Conservation (phyloP, 2,888 invertebrate genomes). For the Apotomis capreana region DNA sequence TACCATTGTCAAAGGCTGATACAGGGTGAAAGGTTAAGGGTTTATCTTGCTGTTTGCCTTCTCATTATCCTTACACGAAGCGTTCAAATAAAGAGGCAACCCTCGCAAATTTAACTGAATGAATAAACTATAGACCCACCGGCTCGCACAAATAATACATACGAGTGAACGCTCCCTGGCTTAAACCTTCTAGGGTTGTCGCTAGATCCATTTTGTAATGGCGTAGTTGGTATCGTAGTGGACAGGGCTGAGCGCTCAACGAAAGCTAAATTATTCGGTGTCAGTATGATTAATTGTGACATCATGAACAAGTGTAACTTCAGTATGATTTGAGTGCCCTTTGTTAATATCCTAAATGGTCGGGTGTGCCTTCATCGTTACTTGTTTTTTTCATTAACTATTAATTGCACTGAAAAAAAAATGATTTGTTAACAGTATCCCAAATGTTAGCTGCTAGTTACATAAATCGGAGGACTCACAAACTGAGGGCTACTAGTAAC, state of each 20-base stretch:
- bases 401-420: not conserved
- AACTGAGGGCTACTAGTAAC: too few relatives aligned
- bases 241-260: slow-evolving; percentile 13
- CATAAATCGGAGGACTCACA: too few relatives aligned
- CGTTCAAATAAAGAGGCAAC: slow-evolving; percentile 14
- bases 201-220: slow-evolving; percentile 11
- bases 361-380: not conserved
- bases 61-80: slow-evolving; percentile 2
- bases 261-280: slow-evolving; percentile 32
- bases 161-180: not conserved
- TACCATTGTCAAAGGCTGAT: too few relatives aligned
- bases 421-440: too few relatives aligned
- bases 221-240: slow-evolving; percentile 2
- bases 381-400: not conserved
- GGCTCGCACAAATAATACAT: slow-evolving; percentile 33
- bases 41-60: not conserved
- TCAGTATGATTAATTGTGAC: slow-evolving; percentile 34
- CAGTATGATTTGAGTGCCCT: slow-evolving; percentile 17
- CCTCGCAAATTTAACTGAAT: slow-evolving; percentile 33
- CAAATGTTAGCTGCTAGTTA: too few relatives aligned
- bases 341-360: slow-evolving; percentile 7
- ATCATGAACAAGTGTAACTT: slow-evolving; percentile 34
- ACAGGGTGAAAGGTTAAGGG: too few relatives aligned
- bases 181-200: not conserved
- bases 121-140: slow-evolving; percentile 35